Percentiles rank a stretch among this genome's conserved stretches.
Evolutionary conservation across 2,888 invertebrate genomes (phyloP).

Genomic region (Agrotis exclamationis): DNA sequence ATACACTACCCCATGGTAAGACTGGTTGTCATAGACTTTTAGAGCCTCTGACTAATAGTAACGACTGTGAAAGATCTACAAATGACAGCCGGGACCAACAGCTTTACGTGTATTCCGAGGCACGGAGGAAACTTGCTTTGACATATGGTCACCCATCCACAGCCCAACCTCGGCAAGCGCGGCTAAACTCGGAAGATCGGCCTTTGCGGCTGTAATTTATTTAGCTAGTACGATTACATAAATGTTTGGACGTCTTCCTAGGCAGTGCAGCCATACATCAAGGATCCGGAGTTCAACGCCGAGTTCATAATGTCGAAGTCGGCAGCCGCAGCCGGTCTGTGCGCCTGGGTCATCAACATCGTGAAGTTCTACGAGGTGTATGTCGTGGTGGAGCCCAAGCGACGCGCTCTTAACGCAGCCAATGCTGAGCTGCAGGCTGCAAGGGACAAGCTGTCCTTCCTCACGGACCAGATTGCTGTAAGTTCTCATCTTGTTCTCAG

Average conservation of each 20-base stretch:
- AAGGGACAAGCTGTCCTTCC: constrained; percentile 94
- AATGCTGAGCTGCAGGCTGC: constrained; percentile 96
- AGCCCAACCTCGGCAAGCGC: too few relatives aligned
- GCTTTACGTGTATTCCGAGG: too few relatives aligned
- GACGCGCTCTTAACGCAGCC: constrained; percentile 96
- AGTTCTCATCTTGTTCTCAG: constrained; percentile 9
- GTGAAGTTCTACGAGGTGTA: constrained; percentile 97
- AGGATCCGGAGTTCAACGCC: constrained; percentile 95
- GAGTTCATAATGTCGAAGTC: constrained; percentile 97
- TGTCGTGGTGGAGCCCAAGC: constrained; percentile 97
- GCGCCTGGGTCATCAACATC: constrained; percentile 98
- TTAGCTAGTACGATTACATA: too few relatives aligned
- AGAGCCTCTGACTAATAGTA: too few relatives aligned
- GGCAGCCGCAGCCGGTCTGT: constrained; percentile 97
- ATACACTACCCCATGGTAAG: too few relatives aligned
- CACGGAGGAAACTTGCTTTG: too few relatives aligned
- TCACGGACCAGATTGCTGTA: constrained; percentile 94
- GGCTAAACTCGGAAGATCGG: too few relatives aligned
- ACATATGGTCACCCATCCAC: too few relatives aligned
- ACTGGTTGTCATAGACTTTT: too few relatives aligned
- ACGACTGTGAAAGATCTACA: too few relatives aligned
- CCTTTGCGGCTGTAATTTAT: too few relatives aligned
- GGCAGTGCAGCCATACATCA: constrained; percentile 91
- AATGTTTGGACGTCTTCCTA: constrained; percentile 9
- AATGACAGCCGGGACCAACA: too few relatives aligned